Evolutionary conservation across 2,888 invertebrate genomes (phyloP).

Genomic region (Phania funesta): DNA sequence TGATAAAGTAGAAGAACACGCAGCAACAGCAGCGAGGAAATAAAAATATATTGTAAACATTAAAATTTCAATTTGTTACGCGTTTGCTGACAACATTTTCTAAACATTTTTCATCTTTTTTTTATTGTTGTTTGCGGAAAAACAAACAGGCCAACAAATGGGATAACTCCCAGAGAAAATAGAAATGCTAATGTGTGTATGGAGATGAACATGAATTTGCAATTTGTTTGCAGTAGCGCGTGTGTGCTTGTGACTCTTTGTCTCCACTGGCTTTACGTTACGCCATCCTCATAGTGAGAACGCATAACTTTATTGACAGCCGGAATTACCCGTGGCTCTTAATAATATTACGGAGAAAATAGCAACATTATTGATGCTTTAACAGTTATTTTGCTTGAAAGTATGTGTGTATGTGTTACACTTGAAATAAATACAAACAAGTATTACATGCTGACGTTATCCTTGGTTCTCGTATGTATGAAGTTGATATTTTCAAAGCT

Average conservation of each 20-base stretch:
- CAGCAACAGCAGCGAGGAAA: constrained; percentile 5
- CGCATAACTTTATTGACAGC: constrained; percentile 59
- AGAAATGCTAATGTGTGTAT: neutral
- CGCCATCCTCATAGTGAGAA: constrained; percentile 25
- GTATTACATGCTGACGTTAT: neutral
- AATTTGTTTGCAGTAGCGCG: constrained; percentile 49
- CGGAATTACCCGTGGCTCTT: constrained; percentile 65
- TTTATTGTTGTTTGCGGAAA: constrained; percentile 9
- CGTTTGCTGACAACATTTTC: constrained; percentile 69
- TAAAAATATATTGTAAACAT: constrained; percentile 56
- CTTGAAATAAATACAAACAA: constrained; percentile 2
- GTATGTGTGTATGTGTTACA: neutral
- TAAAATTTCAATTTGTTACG: constrained; percentile 68
- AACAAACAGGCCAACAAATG: constrained; percentile 42
- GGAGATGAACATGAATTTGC: constrained; percentile 38
- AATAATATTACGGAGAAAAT: constrained; percentile 27
- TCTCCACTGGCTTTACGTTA: neutral
- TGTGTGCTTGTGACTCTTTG: neutral
- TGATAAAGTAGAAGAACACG: constrained; percentile 24
- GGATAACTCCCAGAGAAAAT: constrained; percentile 8
- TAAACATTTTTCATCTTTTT: constrained; percentile 48
- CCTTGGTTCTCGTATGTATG: neutral
- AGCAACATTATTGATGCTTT: constrained; percentile 12
- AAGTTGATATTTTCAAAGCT: neutral
- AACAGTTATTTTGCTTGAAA: constrained; percentile 45